phyloP scores from a whole-genome alignment of 2,888 invertebrate species.

The Drosophila limbata region DNA sequence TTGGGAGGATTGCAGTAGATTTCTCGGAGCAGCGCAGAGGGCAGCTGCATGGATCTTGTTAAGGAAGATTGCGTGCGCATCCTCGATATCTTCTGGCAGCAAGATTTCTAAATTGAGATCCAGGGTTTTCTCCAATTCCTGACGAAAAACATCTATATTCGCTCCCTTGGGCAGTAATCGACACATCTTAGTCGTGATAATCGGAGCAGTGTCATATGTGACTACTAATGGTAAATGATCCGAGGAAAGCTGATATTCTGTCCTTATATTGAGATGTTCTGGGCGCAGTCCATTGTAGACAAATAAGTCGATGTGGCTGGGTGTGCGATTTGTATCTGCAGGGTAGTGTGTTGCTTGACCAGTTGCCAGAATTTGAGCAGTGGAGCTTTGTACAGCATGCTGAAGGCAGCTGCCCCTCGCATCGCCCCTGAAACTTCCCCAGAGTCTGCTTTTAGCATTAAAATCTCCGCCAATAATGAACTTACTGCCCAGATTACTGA shows the following conservation, averaged over 20 bases:
- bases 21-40: neutral
- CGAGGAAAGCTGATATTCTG: neutral
- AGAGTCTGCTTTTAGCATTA: no score
- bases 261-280: neutral
- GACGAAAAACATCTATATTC: neutral
- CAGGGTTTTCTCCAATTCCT: neutral
- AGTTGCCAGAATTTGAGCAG: no score
- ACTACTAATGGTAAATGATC: neutral
- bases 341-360: no score
- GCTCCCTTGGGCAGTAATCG: neutral
- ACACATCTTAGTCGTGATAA: neutral
- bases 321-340: no score
- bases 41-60: neutral
- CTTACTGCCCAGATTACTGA: no score
- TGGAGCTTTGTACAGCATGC: no score
- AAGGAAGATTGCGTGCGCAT: neutral
- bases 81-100: conserved; percentile 1
- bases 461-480: no score
- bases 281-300: neutral
- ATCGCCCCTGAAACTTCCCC: no score
- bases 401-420: no score
- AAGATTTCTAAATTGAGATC: neutral
- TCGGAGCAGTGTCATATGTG: neutral
- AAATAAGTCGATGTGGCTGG: neutral
- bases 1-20: neutral